These are phyloP conservation scores for Hypsibius dujardini DNA, from an alignment of 1,140 invertebrate genomes.

Conservation along the genomic window DNA sequence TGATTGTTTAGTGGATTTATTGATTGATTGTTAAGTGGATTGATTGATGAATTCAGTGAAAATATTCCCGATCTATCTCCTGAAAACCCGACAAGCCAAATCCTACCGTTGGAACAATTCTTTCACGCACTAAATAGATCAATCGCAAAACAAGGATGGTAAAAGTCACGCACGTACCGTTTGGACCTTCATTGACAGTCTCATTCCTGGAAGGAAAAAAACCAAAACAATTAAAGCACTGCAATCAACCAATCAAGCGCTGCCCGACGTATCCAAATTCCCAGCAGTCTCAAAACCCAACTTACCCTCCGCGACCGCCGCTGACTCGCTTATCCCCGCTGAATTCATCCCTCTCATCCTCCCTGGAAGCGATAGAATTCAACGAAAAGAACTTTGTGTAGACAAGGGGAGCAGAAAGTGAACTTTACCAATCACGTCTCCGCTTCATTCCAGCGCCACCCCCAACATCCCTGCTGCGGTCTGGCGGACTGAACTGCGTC, in stretches of 20 bases:
- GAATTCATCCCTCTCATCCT: not conserved
- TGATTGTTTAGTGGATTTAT: too few relatives aligned
- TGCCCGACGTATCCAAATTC: not conserved
- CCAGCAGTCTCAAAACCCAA: not conserved
- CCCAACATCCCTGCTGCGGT: not conserved
- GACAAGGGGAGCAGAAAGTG: constrained; percentile 4
- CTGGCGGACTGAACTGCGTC: not conserved
- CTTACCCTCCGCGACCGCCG: not conserved
- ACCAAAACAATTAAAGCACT: not conserved
- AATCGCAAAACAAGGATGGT: too few relatives aligned
- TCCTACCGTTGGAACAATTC: too few relatives aligned
- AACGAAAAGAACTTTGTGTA: not conserved
- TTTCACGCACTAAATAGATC: too few relatives aligned
- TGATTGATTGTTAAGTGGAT: too few relatives aligned
- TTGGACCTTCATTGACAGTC: not conserved
- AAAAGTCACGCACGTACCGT: not conserved
- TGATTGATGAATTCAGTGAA: too few relatives aligned
- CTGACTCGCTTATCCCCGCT: not conserved
- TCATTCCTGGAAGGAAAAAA: not conserved
- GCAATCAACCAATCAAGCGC: not conserved
- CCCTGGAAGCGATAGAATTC: not conserved
- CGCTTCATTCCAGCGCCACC: not conserved
- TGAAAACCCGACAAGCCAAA: too few relatives aligned
- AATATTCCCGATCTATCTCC: too few relatives aligned
- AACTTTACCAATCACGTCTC: not conserved